Evolutionary conservation across 1,140 invertebrate genomes (phyloP).

Genomic region (Micrasema minimum): DNA sequence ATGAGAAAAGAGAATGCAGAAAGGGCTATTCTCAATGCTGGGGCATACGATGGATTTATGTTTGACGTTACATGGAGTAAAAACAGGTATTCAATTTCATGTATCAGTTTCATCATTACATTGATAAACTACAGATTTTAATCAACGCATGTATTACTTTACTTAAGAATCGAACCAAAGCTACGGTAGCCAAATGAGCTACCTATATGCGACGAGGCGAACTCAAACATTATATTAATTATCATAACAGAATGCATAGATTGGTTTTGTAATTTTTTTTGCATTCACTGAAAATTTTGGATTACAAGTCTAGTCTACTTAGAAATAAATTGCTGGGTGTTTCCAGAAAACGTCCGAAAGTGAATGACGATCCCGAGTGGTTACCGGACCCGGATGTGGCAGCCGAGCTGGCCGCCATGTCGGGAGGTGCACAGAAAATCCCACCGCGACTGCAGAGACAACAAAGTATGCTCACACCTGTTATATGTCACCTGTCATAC

Average conservation of each 20-base stretch:
- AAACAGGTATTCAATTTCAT: conserved; percentile 47
- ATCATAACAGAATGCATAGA: too few species aligned
- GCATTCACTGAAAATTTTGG: too few species aligned
- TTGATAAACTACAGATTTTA: too few species aligned
- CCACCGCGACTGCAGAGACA: conserved; percentile 38
- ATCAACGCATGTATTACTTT: too few species aligned
- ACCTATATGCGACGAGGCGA: too few species aligned
- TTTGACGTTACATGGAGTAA: conserved; percentile 70
- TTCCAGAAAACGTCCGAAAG: conserved; percentile 58
- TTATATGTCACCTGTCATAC: too few species aligned
- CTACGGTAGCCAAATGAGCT: too few species aligned
- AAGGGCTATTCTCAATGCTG: conserved; percentile 69
- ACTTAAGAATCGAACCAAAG: too few species aligned
- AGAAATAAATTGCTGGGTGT: neutral
- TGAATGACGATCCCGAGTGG: conserved; percentile 67
- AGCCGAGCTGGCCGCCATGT: conserved; percentile 68
- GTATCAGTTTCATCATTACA: too few species aligned
- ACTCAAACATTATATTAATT: too few species aligned
- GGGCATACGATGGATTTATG: conserved; percentile 69
- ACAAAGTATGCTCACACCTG: conserved; percentile 43
- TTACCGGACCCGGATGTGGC: conserved; percentile 65
- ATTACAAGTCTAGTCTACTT: too few species aligned
- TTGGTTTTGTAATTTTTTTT: too few species aligned
- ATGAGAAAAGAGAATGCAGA: conserved; percentile 67
- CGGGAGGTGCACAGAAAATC: conserved; percentile 10